Conservation (phyloP, 2,113 vertebrate species). For the Poeciliopsis occidentalis region DNA sequence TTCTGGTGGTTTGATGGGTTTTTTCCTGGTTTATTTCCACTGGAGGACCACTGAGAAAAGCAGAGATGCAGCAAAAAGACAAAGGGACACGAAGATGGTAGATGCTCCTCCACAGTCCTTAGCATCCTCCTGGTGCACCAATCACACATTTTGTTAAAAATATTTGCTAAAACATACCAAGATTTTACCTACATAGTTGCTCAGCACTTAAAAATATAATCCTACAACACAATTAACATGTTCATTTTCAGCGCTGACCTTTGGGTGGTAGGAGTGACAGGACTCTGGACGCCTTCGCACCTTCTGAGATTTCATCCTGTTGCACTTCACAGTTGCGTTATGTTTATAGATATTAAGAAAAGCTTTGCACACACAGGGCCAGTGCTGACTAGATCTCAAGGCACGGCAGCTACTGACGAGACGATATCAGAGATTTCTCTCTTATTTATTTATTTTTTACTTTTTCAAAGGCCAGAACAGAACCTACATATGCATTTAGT, state of each 20-base stretch:
- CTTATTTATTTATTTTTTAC: too few relatives aligned
- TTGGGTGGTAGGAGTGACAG: slow-evolving; percentile 92
- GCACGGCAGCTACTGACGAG: neutral
- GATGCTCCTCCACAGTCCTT: slow-evolving; percentile 89
- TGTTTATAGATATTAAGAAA: slow-evolving; percentile 86
- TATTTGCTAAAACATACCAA: neutral
- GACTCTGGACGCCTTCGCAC: slow-evolving; percentile 86
- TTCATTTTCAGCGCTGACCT: slow-evolving; percentile 45
- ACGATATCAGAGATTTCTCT: neutral
- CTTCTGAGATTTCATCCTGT: slow-evolving; percentile 96
- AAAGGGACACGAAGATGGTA: slow-evolving; percentile 51
- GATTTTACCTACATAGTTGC: neutral
- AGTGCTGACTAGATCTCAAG: neutral
- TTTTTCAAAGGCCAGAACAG: neutral
- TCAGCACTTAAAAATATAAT: neutral
- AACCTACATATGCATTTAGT: neutral
- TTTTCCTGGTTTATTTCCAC: slow-evolving; percentile 37
- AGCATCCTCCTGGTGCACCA: slow-evolving; percentile 86
- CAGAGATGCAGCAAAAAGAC: slow-evolving; percentile 76
- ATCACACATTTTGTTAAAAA: neutral
- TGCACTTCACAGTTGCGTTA: slow-evolving; percentile 92
- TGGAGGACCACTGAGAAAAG: slow-evolving; percentile 68
- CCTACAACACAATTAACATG: neutral
- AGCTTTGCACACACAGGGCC: neutral
- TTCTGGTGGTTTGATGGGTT: neutral